Base-by-base conservation (phyloP, 2,797 vertebrate genomes). In the Chaenodraco wilsoni region DNA sequence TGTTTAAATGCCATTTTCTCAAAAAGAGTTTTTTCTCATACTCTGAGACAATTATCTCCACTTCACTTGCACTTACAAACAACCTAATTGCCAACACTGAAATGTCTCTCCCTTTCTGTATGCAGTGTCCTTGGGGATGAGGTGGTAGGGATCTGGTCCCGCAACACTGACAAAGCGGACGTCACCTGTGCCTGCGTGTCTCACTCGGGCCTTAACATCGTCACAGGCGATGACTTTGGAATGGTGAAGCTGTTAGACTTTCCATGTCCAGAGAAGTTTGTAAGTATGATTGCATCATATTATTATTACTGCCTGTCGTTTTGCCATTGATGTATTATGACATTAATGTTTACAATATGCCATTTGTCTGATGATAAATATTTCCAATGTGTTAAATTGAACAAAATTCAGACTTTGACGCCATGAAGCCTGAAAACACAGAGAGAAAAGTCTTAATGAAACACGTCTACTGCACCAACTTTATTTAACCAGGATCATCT, bases 171-270 rank as follows among this genome's bases (percentile, higher is more conserved):
- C 88, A 98, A 96, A 93, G 97, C 97, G 0, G 97, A 99, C 41
- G 96, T 99, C 79, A 99, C 94, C 80, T 99, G 98, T 90, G 96
- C 97, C 91, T 99, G 97, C 69, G 98, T 99, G 67, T 98, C 98
- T 79, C 97, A 99, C 88, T 99, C 98, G 16, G 98, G 98, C 92
- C 96, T 99, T 91, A 99, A 97, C 82, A 94, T 99, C 27, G 96
- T 96, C 60, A 98, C 98, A 41, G 98, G 98, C 45, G 98, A 99
- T 87, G 98, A 99, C 93, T 99, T 98, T 87, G 98, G 98, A 89
- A 97, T 99, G 96, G 97, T 99, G 73, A 99, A 99, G 90, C 94
- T 99, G 76, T 99, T 99, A 81, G 98, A 99, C 93, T 99, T 99
- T 70, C 98, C 98, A 6, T 98, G 97, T 94, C 96, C 96, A 66